phyloP scores from a whole-genome alignment of 2,113 vertebrate species.

The Bombycilla garrulus region DNA sequence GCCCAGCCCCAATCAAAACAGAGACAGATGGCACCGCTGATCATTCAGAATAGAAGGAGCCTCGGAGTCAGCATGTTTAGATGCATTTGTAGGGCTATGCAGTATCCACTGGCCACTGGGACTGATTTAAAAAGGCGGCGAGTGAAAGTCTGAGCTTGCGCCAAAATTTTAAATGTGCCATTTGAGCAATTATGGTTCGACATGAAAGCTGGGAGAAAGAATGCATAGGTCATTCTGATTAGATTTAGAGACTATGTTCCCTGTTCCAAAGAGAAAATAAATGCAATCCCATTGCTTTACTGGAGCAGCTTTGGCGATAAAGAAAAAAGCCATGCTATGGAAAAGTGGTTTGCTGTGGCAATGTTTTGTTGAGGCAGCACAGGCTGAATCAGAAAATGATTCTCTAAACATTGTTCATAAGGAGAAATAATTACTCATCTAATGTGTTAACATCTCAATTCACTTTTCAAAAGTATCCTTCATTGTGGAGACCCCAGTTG shows the following conservation, averaged over 20 bases:
- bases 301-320: slow-evolving; percentile 20
- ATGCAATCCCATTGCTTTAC: slow-evolving; percentile 24
- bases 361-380: background rate
- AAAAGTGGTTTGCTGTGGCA: background rate
- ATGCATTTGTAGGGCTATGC: slow-evolving; percentile 38
- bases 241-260: slow-evolving; percentile 52
- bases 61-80: slow-evolving; percentile 57
- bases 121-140: slow-evolving; percentile 62
- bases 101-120: slow-evolving; percentile 35
- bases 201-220: slow-evolving; percentile 63
- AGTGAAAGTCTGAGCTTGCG: slow-evolving; percentile 37
- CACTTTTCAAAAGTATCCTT: background rate
- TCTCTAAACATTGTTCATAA: background rate
- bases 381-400: background rate
- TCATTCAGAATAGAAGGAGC: slow-evolving; percentile 58
- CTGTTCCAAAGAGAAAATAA: slow-evolving; percentile 64
- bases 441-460: background rate
- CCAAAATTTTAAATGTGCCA: slow-evolving; percentile 54
- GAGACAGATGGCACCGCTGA: slow-evolving; percentile 63
- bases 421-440: background rate
- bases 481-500: background rate
- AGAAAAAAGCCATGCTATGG: background rate
- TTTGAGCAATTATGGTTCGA: slow-evolving; percentile 57
- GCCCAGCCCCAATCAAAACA: slow-evolving; percentile 62
- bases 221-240: slow-evolving; percentile 64